These are phyloP conservation scores for Hirtodrosophila duncani DNA, from an alignment of 2,888 invertebrate species.

Conservation along the genomic window DNA sequence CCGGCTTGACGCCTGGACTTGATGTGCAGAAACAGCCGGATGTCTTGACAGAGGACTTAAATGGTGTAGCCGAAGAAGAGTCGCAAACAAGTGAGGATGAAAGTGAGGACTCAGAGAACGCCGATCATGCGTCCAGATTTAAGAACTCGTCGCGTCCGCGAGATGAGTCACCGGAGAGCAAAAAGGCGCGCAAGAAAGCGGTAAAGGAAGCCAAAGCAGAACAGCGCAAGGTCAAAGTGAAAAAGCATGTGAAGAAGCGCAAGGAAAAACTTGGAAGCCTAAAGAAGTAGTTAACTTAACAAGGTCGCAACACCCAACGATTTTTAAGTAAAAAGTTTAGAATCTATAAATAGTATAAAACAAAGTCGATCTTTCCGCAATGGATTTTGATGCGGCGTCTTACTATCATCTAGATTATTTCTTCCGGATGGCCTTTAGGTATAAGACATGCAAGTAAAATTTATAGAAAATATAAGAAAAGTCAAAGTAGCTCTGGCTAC, in stretches of 20 bases:
- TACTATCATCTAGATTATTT: too few relatives aligned
- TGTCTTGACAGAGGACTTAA: conserved; percentile 77
- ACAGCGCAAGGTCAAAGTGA: conserved; percentile 91
- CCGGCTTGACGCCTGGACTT: conserved; percentile 89
- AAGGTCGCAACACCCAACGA: not conserved
- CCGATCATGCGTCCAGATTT: conserved; percentile 80
- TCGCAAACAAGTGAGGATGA: conserved; percentile 22
- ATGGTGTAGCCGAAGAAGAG: conserved; percentile 38
- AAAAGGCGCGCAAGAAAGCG: conserved; percentile 90
- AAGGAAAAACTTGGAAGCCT: conserved; percentile 82
- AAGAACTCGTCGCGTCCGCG: conserved; percentile 84
- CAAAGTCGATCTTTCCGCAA: too few relatives aligned
- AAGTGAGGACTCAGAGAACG: conserved; percentile 40
- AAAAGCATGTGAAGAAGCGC: conserved; percentile 95
- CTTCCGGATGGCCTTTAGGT: too few relatives aligned
- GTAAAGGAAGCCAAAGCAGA: conserved; percentile 93
- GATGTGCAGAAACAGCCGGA: conserved; percentile 86
- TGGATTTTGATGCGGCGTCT: too few relatives aligned
- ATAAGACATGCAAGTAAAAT: too few relatives aligned
- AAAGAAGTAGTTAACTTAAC: conserved; percentile 78
- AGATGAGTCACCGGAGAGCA: conserved; percentile 89
- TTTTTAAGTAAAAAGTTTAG: too few relatives aligned
- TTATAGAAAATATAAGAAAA: too few relatives aligned
- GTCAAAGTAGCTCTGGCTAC: not conserved
- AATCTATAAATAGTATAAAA: too few relatives aligned